Evolutionary conservation across 2,113 vertebrate species (phyloP).

Genomic region (Melanocharis versteri): DNA sequence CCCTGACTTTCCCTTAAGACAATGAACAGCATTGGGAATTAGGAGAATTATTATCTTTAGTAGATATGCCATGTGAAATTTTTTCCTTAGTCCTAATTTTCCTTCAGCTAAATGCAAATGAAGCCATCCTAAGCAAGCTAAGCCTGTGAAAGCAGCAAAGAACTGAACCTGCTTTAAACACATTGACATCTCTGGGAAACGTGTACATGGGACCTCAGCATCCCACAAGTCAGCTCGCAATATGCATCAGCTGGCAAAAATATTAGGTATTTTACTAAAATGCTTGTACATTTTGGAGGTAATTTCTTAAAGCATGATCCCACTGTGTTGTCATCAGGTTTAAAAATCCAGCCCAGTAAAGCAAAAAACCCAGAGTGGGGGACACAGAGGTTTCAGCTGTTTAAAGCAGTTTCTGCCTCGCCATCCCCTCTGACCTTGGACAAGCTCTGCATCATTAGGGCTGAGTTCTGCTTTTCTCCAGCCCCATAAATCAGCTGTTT

Average conservation of each 20-base stretch:
- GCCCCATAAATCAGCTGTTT: not conserved
- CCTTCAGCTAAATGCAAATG: not conserved
- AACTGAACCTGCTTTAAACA: not conserved
- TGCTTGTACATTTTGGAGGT: not conserved
- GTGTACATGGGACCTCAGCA: not conserved
- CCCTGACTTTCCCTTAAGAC: not conserved
- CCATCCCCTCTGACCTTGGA: not conserved
- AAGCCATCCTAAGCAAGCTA: not conserved
- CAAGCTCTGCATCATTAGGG: rapidly evolving
- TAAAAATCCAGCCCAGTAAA: not conserved
- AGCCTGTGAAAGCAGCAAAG: not conserved
- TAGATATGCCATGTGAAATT: not conserved
- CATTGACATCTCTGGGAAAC: not conserved
- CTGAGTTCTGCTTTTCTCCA: not conserved
- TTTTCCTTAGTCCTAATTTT: not conserved
- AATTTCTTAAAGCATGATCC: not conserved
- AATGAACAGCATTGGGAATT: not conserved
- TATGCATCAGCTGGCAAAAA: not conserved
- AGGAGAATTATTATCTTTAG: not conserved
- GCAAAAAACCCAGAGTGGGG: not conserved
- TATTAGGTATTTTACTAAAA: not conserved
- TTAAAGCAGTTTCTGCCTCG: not conserved
- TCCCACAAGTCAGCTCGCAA: not conserved
- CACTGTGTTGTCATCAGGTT: not conserved
- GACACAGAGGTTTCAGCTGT: not conserved